Conservation (phyloP, 2,113 vertebrate genomes). For the Zingel zingel region DNA sequence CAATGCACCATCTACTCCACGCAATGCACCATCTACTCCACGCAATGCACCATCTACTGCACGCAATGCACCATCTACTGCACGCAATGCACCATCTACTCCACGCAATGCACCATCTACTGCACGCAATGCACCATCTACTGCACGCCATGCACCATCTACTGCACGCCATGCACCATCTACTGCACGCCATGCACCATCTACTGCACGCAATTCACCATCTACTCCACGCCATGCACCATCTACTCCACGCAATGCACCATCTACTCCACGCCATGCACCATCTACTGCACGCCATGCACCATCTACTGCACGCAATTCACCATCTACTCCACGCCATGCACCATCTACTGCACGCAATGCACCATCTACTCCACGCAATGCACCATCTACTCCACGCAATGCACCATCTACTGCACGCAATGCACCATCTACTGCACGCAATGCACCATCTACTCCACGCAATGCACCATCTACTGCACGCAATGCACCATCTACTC, state of each 20-base stretch:
- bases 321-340: not conserved
- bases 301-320: no score
- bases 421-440: no score
- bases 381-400: not conserved
- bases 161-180: not conserved
- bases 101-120: not conserved
- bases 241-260: no score
- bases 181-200: not conserved
- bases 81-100: not conserved
- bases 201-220: no score
- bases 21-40: not conserved
- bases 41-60: not conserved
- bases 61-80: no score
- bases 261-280: not conserved
- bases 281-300: not conserved
- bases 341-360: no score
- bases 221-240: not conserved
- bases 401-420: not conserved
- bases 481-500: not conserved
- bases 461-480: not conserved
- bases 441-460: not conserved
- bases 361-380: no score
- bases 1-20: no score
- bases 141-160: not conserved
- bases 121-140: no score